phyloP scores from a whole-genome alignment of 2,888 invertebrate species.

The Apamea crenata region DNA sequence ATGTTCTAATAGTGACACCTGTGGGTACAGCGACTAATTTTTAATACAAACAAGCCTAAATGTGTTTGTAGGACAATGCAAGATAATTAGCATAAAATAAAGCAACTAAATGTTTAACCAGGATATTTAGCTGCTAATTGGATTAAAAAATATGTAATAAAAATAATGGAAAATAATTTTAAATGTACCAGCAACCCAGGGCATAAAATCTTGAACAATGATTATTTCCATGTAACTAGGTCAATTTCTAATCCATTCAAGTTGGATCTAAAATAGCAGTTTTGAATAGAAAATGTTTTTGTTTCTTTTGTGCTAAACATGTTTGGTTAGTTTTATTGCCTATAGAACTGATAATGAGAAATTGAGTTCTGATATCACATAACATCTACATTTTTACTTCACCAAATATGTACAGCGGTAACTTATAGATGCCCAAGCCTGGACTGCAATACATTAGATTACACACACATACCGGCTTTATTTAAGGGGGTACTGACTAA shows the following conservation, averaged over 20 bases:
- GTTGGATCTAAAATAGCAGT: slow-evolving; percentile 69
- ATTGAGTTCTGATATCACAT: slow-evolving; percentile 18
- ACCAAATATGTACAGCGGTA: not conserved
- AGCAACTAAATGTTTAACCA: not conserved
- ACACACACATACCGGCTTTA: not conserved
- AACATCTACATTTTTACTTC: not conserved
- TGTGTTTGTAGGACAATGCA: slow-evolving; percentile 15
- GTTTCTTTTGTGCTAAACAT: slow-evolving; percentile 34
- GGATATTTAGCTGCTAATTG: slow-evolving; percentile 9
- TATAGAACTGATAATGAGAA: slow-evolving; percentile 55
- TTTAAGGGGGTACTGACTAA: not conserved
- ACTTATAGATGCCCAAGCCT: not conserved
- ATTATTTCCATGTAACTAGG: slow-evolving; percentile 77
- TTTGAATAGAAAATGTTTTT: slow-evolving; percentile 52
- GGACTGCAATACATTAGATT: not conserved
- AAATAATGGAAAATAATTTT: slow-evolving; percentile 32
- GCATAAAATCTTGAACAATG: slow-evolving; percentile 72
- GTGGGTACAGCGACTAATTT: slow-evolving; percentile 8
- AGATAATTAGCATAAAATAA: slow-evolving; percentile 26
- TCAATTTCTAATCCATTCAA: slow-evolving; percentile 82
- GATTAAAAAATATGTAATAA: not conserved
- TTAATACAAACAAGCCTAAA: not conserved
- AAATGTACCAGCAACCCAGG: slow-evolving; percentile 42
- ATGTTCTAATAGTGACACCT: not conserved
- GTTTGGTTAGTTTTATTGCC: slow-evolving; percentile 45